phyloP scores from a whole-genome alignment of 2,113 vertebrate genomes.

The Kryptolebias marmoratus region DNA sequence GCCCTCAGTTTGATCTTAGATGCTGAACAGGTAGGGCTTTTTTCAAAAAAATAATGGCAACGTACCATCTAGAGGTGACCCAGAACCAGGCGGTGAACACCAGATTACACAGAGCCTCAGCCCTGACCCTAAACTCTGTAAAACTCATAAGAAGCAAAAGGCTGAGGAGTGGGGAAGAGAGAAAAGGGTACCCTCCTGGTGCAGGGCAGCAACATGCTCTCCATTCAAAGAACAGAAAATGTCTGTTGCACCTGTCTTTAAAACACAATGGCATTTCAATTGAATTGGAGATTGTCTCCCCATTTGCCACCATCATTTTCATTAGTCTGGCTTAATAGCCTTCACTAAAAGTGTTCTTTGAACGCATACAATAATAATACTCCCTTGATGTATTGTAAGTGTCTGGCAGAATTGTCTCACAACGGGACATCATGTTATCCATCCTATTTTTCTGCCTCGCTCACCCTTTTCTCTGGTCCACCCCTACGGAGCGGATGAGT shows the following conservation, averaged over 20 bases:
- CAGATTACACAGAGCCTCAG: not conserved
- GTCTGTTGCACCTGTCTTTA: conserved; percentile 66
- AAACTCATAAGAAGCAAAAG: conserved; percentile 12
- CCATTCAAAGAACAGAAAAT: conserved; percentile 31
- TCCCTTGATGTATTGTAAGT: conserved; percentile 69
- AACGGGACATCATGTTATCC: conserved; percentile 75
- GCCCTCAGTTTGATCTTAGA: not conserved
- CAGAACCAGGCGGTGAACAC: not conserved
- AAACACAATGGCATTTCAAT: conserved; percentile 77
- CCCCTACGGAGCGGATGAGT: conserved; percentile 80
- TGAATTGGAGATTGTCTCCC: conserved; percentile 74
- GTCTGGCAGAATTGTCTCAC: conserved; percentile 76
- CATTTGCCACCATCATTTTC: conserved; percentile 73
- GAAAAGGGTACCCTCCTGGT: conserved; percentile 6
- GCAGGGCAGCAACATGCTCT: conserved; percentile 15
- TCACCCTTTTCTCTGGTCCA: conserved; percentile 73
- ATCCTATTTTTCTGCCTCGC: conserved; percentile 66
- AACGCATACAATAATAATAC: conserved; percentile 67
- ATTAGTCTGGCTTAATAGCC: conserved; percentile 78
- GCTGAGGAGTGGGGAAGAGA: not conserved
- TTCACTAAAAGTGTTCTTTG: conserved; percentile 67
- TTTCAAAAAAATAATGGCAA: not conserved
- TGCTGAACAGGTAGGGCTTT: not conserved
- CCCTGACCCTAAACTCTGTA: conserved; percentile 6
- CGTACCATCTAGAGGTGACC: not conserved